phyloP scores from a whole-genome alignment of 2,797 vertebrate genomes.

The Ataeniobius toweri region DNA sequence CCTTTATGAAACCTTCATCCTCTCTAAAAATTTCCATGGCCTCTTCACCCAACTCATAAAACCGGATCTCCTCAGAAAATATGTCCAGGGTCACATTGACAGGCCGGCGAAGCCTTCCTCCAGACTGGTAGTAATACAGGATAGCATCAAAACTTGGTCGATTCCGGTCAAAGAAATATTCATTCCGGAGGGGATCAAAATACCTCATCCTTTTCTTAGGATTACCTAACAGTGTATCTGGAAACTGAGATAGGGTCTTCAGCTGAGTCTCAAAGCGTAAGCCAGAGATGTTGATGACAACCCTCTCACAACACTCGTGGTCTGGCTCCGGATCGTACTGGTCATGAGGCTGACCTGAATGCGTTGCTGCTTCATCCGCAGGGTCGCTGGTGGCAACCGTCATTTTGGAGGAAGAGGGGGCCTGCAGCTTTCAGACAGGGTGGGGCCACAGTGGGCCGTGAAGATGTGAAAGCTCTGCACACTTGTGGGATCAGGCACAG shows the following conservation, averaged over 20 bases:
- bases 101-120: slow-evolving; percentile 92
- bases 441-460: slow-evolving; percentile 53
- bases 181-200: slow-evolving; percentile 97
- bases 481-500: slow-evolving; percentile 29
- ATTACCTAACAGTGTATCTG: slow-evolving; percentile 94
- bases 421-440: slow-evolving; percentile 72
- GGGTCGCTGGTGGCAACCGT: slow-evolving; percentile 96
- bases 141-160: slow-evolving; percentile 98
- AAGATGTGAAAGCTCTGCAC: slow-evolving; percentile 39
- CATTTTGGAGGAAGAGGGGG: slow-evolving; percentile 83
- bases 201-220: slow-evolving; percentile 96
- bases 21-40: slow-evolving; percentile 99
- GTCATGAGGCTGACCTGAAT: slow-evolving; percentile 82
- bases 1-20: slow-evolving; percentile 96
- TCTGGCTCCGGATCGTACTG: slow-evolving; percentile 81
- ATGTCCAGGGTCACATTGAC: slow-evolving; percentile 98
- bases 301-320: slow-evolving; percentile 97
- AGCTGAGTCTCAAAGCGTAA: slow-evolving; percentile 98
- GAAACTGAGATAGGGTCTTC: slow-evolving; percentile 96
- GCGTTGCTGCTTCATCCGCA: slow-evolving; percentile 84
- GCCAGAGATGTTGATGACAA: slow-evolving; percentile 98
- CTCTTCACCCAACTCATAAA: slow-evolving; percentile 97
- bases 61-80: slow-evolving; percentile 97
- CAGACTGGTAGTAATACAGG: slow-evolving; percentile 97
- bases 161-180: slow-evolving; percentile 98